phyloP scores from a whole-genome alignment of 2,113 vertebrate genomes.

The Sitta europaea region DNA sequence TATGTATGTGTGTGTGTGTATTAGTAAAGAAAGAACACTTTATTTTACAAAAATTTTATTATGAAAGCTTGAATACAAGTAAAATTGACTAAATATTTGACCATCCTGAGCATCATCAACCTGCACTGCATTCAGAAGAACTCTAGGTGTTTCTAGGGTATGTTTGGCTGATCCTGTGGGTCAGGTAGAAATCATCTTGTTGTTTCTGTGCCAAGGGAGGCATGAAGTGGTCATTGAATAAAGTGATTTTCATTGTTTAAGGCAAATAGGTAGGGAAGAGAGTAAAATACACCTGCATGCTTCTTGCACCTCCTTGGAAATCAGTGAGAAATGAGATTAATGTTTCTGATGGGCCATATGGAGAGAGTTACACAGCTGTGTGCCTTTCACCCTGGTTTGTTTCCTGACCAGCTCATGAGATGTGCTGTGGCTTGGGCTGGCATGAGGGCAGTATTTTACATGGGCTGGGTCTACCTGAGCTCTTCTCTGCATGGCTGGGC shows the following conservation, averaged over 20 bases:
- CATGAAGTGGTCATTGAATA: background rate
- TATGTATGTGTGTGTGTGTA: no score
- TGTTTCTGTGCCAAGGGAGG: background rate
- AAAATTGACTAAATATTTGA: background rate
- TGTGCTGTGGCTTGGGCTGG: background rate
- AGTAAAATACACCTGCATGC: no score
- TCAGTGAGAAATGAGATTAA: background rate
- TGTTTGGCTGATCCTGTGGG: background rate
- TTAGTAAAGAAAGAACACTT: background rate
- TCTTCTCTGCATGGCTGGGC: background rate
- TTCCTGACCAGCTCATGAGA: background rate
- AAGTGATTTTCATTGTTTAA: background rate
- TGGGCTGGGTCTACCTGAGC: background rate
- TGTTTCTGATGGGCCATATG: background rate
- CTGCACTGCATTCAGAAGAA: background rate
- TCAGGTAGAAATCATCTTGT: background rate
- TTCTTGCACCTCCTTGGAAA: background rate
- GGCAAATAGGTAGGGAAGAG: background rate
- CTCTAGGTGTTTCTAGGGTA: background rate
- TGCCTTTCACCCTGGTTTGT: background rate
- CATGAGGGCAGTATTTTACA: background rate
- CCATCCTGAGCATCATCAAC: background rate
- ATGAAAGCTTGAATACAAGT: background rate
- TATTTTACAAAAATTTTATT: background rate
- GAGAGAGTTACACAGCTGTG: background rate